Evolutionary conservation across 2,888 invertebrate genomes (phyloP).

Genomic region (Phaedon cochleariae): DNA sequence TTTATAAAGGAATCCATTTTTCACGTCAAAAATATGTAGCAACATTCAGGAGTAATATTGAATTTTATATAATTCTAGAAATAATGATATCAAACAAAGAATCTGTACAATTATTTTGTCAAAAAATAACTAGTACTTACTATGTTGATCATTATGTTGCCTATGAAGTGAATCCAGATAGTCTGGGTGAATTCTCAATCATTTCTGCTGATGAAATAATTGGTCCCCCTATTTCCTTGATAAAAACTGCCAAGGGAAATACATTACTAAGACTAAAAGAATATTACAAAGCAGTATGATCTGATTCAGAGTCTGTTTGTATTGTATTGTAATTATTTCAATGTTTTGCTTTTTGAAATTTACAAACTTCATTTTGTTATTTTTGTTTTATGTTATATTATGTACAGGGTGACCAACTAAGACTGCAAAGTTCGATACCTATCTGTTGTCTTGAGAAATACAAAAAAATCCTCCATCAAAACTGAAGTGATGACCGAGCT

Average conservation of each 20-base stretch:
- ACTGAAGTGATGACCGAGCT: no score
- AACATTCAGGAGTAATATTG: not conserved
- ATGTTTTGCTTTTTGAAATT: no score
- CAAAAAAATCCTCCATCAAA: no score
- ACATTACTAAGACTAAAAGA: constrained; percentile 13
- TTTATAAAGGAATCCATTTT: constrained; percentile 9
- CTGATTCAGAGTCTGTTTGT: no score
- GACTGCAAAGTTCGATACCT: no score
- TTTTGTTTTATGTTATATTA: no score
- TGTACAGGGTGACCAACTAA: no score
- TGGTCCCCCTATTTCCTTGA: constrained; percentile 11
- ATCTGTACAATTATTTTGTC: constrained; percentile 13
- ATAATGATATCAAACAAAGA: constrained; percentile 3
- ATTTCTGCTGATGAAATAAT: constrained; percentile 5
- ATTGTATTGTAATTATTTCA: no score
- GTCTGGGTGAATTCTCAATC: constrained; percentile 16
- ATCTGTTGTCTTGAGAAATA: no score
- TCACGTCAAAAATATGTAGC: not conserved
- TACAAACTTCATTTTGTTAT: no score
- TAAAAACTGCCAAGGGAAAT: constrained; percentile 19
- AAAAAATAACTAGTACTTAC: not conserved
- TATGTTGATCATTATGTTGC: constrained; percentile 19
- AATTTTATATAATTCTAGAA: constrained; percentile 5
- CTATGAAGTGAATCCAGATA: constrained; percentile 14
- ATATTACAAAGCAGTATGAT: constrained; percentile 10